These are phyloP conservation scores for Nephrotoma flavescens DNA, from an alignment of 2,888 invertebrate species.

Conservation along the genomic window DNA sequence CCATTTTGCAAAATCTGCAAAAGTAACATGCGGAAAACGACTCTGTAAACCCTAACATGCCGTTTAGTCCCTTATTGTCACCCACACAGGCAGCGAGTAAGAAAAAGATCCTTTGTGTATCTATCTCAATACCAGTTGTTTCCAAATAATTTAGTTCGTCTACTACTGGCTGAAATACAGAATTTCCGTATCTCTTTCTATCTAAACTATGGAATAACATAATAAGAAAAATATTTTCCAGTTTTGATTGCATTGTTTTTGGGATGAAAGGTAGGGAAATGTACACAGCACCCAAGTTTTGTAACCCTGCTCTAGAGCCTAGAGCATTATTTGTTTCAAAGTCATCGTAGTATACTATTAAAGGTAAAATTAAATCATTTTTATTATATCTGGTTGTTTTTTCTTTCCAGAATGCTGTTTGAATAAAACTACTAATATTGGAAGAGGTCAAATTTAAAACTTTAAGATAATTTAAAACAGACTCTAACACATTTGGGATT, in stretches of 20 bases:
- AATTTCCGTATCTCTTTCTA: too few species aligned
- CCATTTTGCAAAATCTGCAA: too few species aligned
- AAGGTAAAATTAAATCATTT: background rate
- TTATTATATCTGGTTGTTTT: background rate
- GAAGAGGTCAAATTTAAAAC: background rate
- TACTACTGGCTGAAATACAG: too few species aligned
- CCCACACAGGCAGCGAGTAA: too few species aligned
- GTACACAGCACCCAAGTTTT: too few species aligned
- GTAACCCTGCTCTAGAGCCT: constrained; percentile 8
- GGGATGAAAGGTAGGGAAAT: background rate
- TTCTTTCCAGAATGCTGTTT: background rate
- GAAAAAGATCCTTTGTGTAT: too few species aligned
- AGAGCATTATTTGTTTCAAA: constrained; percentile 8
- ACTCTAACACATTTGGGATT: background rate
- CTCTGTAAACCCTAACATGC: too few species aligned
- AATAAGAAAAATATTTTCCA: background rate
- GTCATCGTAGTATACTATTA: constrained; percentile 8
- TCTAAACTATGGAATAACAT: too few species aligned
- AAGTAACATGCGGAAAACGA: too few species aligned
- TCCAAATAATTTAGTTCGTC: too few species aligned
- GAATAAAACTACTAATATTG: background rate
- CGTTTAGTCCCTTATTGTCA: too few species aligned
- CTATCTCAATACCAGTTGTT: too few species aligned
- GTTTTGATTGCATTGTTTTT: background rate
- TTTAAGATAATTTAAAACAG: background rate